Evolutionary conservation across 2,113 vertebrate species (phyloP).

Genomic region (Oenanthe oenanthe): DNA sequence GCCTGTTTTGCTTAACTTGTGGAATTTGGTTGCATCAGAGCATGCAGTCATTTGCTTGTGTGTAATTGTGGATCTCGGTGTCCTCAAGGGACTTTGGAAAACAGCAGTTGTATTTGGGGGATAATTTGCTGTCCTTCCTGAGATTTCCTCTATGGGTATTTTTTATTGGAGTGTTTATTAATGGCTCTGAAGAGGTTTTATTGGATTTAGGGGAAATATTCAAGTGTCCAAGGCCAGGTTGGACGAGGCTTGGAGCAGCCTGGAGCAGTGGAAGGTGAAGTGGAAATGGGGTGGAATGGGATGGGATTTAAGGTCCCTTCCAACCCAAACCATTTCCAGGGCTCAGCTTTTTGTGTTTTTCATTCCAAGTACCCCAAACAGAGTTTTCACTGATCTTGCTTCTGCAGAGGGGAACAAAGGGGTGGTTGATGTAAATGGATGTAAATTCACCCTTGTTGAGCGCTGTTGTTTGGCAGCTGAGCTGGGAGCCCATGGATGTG

Average conservation of each 20-base stretch:
- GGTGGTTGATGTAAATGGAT: not conserved
- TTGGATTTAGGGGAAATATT: not conserved
- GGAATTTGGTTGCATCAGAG: not conserved
- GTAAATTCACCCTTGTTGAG: not conserved
- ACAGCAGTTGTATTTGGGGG: fast-evolving
- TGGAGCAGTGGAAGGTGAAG: not conserved
- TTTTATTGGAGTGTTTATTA: not conserved
- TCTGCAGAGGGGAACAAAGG: not conserved
- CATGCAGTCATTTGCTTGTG: not conserved
- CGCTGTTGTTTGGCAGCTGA: conserved; percentile 12
- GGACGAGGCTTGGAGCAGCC: fast-evolving
- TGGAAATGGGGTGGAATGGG: not conserved
- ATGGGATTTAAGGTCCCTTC: not conserved
- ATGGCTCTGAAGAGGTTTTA: not conserved
- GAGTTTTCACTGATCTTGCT: not conserved
- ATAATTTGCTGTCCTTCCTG: not conserved
- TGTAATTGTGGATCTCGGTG: not conserved
- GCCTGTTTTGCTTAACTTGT: not conserved
- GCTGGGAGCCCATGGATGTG: not conserved
- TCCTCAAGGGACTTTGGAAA: not conserved
- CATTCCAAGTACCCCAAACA: not conserved
- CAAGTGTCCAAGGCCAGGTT: no score
- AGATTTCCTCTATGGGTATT: not conserved
- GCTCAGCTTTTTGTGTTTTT: not conserved
- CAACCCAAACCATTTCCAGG: not conserved